Conservation (phyloP, 2,797 vertebrate species). For the Sebastes variabilis region DNA sequence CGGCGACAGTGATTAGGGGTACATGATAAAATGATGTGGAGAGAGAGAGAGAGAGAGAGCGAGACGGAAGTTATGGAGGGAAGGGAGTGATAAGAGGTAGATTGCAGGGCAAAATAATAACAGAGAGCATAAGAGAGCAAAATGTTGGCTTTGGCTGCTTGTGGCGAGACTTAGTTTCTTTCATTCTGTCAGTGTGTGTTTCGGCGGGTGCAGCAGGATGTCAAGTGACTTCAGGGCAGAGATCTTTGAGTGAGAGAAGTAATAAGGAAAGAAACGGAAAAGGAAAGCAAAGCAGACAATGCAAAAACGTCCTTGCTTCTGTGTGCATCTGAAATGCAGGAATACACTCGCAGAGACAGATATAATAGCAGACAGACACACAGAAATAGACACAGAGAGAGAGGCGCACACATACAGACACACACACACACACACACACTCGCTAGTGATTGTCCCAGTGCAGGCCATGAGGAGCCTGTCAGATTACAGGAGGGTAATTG, state of each 20-base stretch:
- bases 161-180: constrained; percentile 33
- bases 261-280: constrained; percentile 32
- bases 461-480: constrained; percentile 79
- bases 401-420: constrained; percentile 19
- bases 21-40: constrained; percentile 55
- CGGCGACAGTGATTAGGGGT: constrained; percentile 64
- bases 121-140: constrained; percentile 30
- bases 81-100: constrained; percentile 23
- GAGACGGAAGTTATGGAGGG: constrained; percentile 15
- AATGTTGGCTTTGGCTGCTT: constrained; percentile 49
- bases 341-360: constrained; percentile 37
- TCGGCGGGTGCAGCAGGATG: constrained; percentile 56
- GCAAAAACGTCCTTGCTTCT: constrained; percentile 29
- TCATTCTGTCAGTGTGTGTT: constrained; percentile 57
- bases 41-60: constrained; percentile 22
- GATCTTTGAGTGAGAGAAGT: constrained; percentile 50
- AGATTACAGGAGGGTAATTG: constrained; percentile 81
- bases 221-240: constrained; percentile 63
- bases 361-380: constrained; percentile 35
- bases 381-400: constrained; percentile 8
- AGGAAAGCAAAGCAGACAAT: constrained; percentile 26
- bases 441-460: constrained; percentile 59
- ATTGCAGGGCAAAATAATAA: constrained; percentile 37
- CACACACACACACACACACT: constrained; percentile 40
- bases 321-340: constrained; percentile 29